phyloP scores from a whole-genome alignment of 1,140 invertebrate genomes.

The Lanistes nyassanus region DNA sequence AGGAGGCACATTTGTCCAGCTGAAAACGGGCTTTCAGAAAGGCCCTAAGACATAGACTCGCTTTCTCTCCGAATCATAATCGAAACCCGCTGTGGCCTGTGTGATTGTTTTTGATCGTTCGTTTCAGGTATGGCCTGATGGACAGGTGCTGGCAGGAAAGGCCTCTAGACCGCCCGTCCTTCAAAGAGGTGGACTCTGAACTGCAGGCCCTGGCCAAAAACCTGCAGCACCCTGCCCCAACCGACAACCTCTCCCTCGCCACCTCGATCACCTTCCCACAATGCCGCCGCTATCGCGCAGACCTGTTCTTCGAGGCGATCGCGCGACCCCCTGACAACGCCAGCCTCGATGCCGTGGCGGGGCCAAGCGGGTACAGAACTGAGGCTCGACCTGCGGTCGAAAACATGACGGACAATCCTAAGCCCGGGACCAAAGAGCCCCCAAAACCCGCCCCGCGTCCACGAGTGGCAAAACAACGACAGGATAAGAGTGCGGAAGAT shows the following conservation, averaged over 20 bases:
- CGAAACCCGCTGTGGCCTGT: no score
- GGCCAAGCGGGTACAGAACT: not conserved
- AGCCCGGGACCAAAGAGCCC: not conserved
- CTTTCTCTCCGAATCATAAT: no score
- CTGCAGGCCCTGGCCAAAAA: not conserved
- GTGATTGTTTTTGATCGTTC: not conserved
- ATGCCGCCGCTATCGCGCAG: conserved; percentile 15
- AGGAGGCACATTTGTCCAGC: no score
- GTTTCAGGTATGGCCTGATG: conserved; percentile 22
- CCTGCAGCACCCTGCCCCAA: not conserved
- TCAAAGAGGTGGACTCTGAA: conserved; percentile 2
- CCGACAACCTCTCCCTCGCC: not conserved
- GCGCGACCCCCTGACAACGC: not conserved
- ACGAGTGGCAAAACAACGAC: not conserved
- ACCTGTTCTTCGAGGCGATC: not conserved
- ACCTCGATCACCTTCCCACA: conserved; percentile 5
- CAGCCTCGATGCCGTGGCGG: not conserved
- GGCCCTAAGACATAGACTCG: no score
- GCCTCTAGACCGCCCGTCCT: conserved; percentile 12
- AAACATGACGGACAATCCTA: not conserved
- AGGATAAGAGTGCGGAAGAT: not conserved
- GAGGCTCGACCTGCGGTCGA: not conserved
- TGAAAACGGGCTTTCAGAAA: no score
- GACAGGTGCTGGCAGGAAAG: conserved; percentile 18
- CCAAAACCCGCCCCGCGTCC: not conserved